Evolutionary conservation across 1,140 invertebrate genomes (phyloP), one percentile per base, ranked within the genome.

Genomic region (Gerris buenoi): DNA sequence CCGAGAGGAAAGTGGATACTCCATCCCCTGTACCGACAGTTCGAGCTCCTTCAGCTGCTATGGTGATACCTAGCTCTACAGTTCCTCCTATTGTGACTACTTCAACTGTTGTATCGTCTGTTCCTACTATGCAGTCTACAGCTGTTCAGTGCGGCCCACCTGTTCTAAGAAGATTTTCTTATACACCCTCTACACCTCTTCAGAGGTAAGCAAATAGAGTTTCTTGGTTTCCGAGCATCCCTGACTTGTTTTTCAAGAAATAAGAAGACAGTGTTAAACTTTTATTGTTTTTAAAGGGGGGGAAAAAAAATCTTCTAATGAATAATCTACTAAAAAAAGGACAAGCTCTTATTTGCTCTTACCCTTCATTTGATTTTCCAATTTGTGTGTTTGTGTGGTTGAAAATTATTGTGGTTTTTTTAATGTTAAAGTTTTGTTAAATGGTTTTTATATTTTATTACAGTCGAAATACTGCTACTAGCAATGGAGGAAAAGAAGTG

Each of bases 401-500:
- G n/a, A n/a, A n/a, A n/a, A n/a, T n/a, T n/a, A n/a, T n/a, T n/a
- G n/a, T n/a, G n/a, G n/a, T n/a, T n/a, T n/a, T n/a, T n/a, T n/a
- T n/a, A n/a, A n/a, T n/a, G n/a, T n/a, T n/a, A n/a, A n/a, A n/a
- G n/a, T n/a, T n/a, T n/a, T n/a, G n/a, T n/a, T n/a, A n/a, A n/a
- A n/a, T n/a, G n/a, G n/a, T n/a, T n/a, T n/a, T n/a, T n/a, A n/a
- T n/a, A 29, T 64, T 27, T 33, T 15, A n/a, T 26, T 26, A 28
- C 3, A 23, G 22, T 63, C 62, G 22, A 27, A 28, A 14, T 27
- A 14, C 15, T 25, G 26, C 27, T 13, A 25, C 15, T 23, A 65
- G 15, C 26, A 65, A 29, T 66, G 71, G 71, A 25, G 75, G 73
- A n/a, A 79, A 79, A 70, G 88, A 91, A 73, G 88, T 91, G 5